Evolutionary conservation across 2,113 vertebrate genomes (phyloP), one percentile per base, ranked within the genome.

Genomic region (Lanius ludovicianus): DNA sequence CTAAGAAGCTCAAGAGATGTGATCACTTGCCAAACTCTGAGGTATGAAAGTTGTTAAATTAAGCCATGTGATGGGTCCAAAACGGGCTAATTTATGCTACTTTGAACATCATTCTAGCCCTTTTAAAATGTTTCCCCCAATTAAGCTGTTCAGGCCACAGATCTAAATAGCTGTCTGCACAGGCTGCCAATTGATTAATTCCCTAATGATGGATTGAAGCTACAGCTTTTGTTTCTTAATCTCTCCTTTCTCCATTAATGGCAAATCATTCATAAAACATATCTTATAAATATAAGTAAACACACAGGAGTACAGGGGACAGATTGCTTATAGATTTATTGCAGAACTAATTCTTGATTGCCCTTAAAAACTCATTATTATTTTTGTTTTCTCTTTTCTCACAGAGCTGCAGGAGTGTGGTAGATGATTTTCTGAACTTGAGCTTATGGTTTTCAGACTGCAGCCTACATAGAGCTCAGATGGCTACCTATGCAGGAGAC

Each of bases 121-220:
- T 97, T 97, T 98, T 95, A 98, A 97, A 97, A 97, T 89, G 81
- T 96, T 97, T 98, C 96, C 91, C 95, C 96, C 98, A 98, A 97
- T 98, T 98, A 98, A 98, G 96, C 97, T 97, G 89, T 97, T 97
- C 95, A 97, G 97, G 83, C 96, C 97, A 96, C 97, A 97, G 97
- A 97, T 98, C 98, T 96, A 98, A 98, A 98, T 98, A 98, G 97
- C 97, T 98, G 98, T 97, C 96, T 97, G 93, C 91, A 83, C 92
- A 97, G 96, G 97, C 97, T 98, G 97, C 97, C 98, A 98, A 97
- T 98, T 98, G 98, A 97, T 98, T 98, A 98, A 98, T 98, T 98
- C 98, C 98, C 98, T 98, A 97, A 98, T 98, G 97, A 98, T 98
- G 97, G 97, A 98, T 98, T 97, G 98, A 98, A 98, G 97, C 97